Conservation (phyloP, 2,888 invertebrate species). For the Merodon equestris region DNA sequence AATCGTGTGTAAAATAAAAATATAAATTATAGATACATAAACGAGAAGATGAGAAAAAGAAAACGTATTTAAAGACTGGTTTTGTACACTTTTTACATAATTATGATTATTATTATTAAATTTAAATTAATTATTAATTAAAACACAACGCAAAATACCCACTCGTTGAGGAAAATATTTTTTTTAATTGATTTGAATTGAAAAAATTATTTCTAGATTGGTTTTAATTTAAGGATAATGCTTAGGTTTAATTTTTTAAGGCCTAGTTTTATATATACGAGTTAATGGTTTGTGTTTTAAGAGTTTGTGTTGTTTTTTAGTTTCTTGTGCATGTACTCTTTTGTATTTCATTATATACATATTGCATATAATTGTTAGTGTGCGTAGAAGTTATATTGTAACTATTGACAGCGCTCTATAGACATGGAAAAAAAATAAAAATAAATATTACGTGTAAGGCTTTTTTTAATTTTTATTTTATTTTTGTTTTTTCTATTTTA, state of each 20-base stretch:
- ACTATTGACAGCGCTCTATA: constrained; percentile 11
- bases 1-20: constrained; percentile 26
- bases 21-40: constrained; percentile 45
- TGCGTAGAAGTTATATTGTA: constrained; percentile 1
- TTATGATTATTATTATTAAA: constrained; percentile 68
- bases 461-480: constrained; percentile 14
- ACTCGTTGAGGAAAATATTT: constrained; percentile 54
- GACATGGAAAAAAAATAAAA: constrained; percentile 50
- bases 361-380: constrained; percentile 34
- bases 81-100: constrained; percentile 70
- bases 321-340: constrained; percentile 48
- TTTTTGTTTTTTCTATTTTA: too few species aligned
- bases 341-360: constrained; percentile 41
- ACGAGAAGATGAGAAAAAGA: constrained; percentile 52
- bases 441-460: constrained; percentile 19
- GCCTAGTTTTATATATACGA: background rate
- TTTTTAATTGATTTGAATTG: too few species aligned
- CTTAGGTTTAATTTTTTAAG: constrained; percentile 19
- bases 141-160: constrained; percentile 55
- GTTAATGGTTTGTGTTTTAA: constrained; percentile 31
- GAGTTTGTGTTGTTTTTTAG: constrained; percentile 25
- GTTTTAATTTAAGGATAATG: background rate
- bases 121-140: constrained; percentile 65
- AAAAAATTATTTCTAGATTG: too few species aligned
- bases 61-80: constrained; percentile 69